Evolutionary conservation across 2,888 invertebrate genomes (phyloP), one percentile per base, ranked within the genome.

Genomic region (Girardia tigrina): DNA sequence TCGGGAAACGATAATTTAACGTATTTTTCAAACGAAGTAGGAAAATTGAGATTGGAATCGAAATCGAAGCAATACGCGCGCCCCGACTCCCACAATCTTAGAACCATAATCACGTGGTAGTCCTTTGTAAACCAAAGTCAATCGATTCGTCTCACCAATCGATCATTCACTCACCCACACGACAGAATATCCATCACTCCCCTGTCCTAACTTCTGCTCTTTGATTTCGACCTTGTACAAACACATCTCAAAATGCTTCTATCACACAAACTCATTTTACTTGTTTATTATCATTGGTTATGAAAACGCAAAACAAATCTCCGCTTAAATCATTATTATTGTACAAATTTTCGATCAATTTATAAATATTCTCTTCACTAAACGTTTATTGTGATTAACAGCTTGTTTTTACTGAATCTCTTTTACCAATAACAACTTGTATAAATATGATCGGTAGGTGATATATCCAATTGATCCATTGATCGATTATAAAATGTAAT

Each of bases 331-430:
- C n/a, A 12, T 16, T 56, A 56, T 56, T 56, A n/a, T n/a, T n/a
- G n/a, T n/a, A n/a, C n/a, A 56, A 4, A 6, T 56, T 56, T 56
- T 56, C 56, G 23, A 56, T 56, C 23, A 56, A 56, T 56, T 56
- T 56, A 56, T 56, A 56, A 8, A 56, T 56, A 56, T 56, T 56
- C 23, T 56, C 56, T n/a, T 56, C 56, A 16, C 56, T 56, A 56
- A 36, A 36, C 16, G 16, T 36, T 36, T 12, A 36, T 36, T 56
- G 23, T 23, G 20, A 56, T 20, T 56, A 56, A 56, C n/a, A 56
- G n/a, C 56, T 56, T 56, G 56, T 56, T 20, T 56, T 20, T 56
- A 56, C 8, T 23, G n/a, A 56, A 56, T 56, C 23, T 16, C n/a
- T 4, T n/a, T n/a, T n/a, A n/a, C n/a, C n/a, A n/a, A n/a, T n/a